Base-by-base conservation (phyloP, 2,113 vertebrate species). In the Boulengeromyrus knoepffleri region DNA sequence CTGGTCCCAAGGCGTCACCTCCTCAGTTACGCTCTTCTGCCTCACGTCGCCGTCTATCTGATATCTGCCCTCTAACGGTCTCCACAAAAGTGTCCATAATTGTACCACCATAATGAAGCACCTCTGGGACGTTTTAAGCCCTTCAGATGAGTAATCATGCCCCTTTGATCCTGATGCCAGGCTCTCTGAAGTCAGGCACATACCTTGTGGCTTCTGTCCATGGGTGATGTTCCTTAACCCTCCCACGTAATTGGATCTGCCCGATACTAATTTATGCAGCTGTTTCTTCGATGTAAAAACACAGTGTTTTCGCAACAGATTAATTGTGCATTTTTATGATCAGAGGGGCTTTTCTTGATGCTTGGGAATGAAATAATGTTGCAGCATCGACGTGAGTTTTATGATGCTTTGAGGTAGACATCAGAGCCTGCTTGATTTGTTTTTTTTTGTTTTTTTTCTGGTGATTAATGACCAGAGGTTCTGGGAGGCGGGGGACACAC, bases 151-250 rank as follows among this genome's bases (percentile, higher is more conserved):
- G 83, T 53, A 56, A 90, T 88, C 80, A 52, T 6, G n/a, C 39
- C 24, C 62, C 87, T 90, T 90, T 88, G 87, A 90, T 90, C 50
- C 70, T 24, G 27, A 19, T 74, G 66, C 85, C 85, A 50, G 58
- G 66, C 47, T 39, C 86, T 90, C 47, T 90, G 90, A 83, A 90
- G 87, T 84, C 36, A 15, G 42, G 31, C 49, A 45, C 31, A 31
- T 58, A 27, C 49, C 31, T 47, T 58, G 80, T 31, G 80, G 27
- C 39, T 52, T 52, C 85, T 52, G 58, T 47, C 13, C 56, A 31
- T 52, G 89, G 31, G 74, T 58, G 53, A 66, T 36, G 8, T 27
- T 45, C 89, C 53, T 27, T 24, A 70, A 66, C n/a, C 13, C 27
- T n/a, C 39, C 39, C 7, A 46, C 45, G 36, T 49, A 70, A 70